Evolutionary conservation across 2,797 vertebrate species (phyloP).

Genomic region (Takifugu ocellatus): DNA sequence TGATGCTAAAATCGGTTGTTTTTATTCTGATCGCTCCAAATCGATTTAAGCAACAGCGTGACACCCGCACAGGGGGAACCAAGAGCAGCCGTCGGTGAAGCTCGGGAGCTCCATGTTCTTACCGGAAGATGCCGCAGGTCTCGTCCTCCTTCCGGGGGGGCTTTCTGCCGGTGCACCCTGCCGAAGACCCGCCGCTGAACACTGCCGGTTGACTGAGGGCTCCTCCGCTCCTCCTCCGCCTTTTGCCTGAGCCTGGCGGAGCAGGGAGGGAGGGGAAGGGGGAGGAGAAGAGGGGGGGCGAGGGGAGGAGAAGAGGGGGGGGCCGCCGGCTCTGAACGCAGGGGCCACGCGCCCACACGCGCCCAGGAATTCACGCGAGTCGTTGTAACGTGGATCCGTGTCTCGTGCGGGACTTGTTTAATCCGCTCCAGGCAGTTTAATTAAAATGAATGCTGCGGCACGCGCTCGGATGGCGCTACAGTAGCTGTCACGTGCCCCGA

Average conservation of each 20-base stretch:
- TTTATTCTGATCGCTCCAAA: too few species aligned
- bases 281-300: not conserved
- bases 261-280: constrained; percentile 2
- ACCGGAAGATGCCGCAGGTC: constrained; percentile 41
- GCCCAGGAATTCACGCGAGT: constrained; percentile 43
- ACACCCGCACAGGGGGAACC: too few species aligned
- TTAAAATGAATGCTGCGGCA: too few species aligned
- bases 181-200: constrained; percentile 26
- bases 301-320: constrained; percentile 10
- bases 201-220: constrained; percentile 46
- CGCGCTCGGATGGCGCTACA: too few species aligned
- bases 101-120: constrained; percentile 33
- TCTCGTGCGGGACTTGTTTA: not conserved
- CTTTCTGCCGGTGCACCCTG: constrained; percentile 27
- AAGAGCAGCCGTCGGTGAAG: too few species aligned
- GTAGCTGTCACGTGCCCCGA: too few species aligned
- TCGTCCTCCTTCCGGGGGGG: constrained; percentile 23
- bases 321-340: constrained; percentile 44
- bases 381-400: not conserved
- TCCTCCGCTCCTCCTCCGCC: constrained; percentile 59
- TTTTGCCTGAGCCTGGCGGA: constrained; percentile 56
- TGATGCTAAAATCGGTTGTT: too few species aligned
- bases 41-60: too few species aligned
- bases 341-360: constrained; percentile 58
- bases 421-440: too few species aligned